Evolutionary conservation across 2,113 vertebrate species (phyloP), one percentile per base, ranked within the genome.

Genomic region (human): DNA sequence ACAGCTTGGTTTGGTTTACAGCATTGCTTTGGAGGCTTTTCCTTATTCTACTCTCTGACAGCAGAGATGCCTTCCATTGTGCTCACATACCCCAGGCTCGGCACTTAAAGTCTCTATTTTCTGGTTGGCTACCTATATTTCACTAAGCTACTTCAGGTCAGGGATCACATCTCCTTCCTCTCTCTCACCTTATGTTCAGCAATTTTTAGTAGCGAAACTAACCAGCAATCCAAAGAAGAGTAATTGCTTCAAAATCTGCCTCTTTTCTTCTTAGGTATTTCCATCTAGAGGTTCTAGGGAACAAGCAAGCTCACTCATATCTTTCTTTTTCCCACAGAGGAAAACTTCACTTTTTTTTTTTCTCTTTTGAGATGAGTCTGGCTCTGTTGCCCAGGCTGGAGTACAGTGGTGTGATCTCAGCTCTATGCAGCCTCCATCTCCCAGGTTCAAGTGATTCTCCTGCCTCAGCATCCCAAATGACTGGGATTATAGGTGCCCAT

Each of bases 91-190:
- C 9, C 1, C 8, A 52, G 3, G 0, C 68, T 83, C 61, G 5
- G 22, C 32, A n/a, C 76, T 82, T 93, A 43, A 55, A 27, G 32
- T 68, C 30, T 79, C 85, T 35, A 17, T 50, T 94, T 90, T 86
- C 78, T 72, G 11, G 20, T 61, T 38, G 35, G 83, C 13, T 93
- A 73, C 55, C 32, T 66, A 23, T 55, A 43, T n/a, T 55, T 83
- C 38, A 40, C 70, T 40, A 68, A 35, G 35, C 35, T 9, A 5
- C n/a, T 75, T 48, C 2, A 32, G 22, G 8, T 17, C 66, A 40
- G 30, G 66, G 70, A 20, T 66, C 35, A n/a, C 1, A 23, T 2
- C 10, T 59, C 30, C 27, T 16, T 55, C 25, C 30, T 30, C 52
- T 59, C 38, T 40, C 8, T 6, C 75, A 64, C 11, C 8, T 48